Base-by-base conservation (phyloP, 2,797 vertebrate species). In the Bradypodion pumilum region DNA sequence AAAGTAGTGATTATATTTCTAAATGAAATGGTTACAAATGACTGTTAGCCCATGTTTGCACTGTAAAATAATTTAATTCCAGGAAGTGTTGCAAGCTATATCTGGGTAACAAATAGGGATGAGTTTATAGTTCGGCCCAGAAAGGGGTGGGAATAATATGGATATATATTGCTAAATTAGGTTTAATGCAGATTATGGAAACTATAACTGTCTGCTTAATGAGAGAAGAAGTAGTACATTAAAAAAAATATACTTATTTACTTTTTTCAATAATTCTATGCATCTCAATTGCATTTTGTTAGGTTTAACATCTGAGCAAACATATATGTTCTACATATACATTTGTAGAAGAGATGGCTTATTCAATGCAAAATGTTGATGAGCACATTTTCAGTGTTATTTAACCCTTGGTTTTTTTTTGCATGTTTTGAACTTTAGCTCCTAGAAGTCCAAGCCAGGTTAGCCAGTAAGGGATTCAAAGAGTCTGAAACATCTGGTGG, bases 51-150 rank as follows among this genome's bases (percentile, higher is more conserved):
- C 46, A 46, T 27, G n/a, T n/a, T 80, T 68, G 13, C 27, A 32
- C 44, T 46, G 56, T 77, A 76, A 80, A 69, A 63, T 83, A 69
- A 76, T 75, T n/a, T 84, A 56, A 23, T 80, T 84, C 86, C 66
- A 72, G 66, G 74, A 84, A 84, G 44, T 32, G 29, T 56, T 72
- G 29, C 35, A 70, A 76, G 68, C 44, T 60, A 35, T 21, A 5
- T 62, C 32, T 35, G 44, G 66, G 63, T 21, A 32, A 74, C 69
- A 37, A 66, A 60, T 32, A 75, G 19, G 63, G 32, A 68, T 37
- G 44, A 70, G 44, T 52, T 68, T 73, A 82, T 82, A 70, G 76
- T 52, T 72, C 76, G 72, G 46, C 29, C 72, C 42, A 27, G 32
- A 62, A 68, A 60, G 15, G 16, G 49, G 8, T 32, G 1, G 35